phyloP scores from a whole-genome alignment of 2,113 vertebrate genomes.

The Microcebus ravelobensis region DNA sequence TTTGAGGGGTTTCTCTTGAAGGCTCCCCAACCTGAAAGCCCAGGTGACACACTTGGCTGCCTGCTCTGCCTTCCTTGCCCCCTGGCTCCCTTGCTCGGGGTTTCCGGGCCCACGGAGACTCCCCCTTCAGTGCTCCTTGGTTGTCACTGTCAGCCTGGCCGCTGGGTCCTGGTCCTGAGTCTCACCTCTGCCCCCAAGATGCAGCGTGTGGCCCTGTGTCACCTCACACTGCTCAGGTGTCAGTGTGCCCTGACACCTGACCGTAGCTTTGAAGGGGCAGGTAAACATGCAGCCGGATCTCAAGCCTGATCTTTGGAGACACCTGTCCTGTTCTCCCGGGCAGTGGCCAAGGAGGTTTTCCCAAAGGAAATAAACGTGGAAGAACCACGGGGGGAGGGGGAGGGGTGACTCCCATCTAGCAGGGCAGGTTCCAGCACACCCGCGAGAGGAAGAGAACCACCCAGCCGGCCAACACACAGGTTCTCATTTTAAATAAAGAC shows the following conservation, averaged over 20 bases:
- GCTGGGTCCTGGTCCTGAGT: not conserved
- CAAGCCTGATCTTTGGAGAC: not conserved
- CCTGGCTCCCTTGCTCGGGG: not conserved
- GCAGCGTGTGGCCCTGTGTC: not conserved
- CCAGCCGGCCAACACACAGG: not conserved
- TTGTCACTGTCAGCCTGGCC: not conserved
- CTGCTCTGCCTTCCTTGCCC: not conserved
- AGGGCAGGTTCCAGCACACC: not conserved
- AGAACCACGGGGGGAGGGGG: not conserved
- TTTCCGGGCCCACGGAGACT: not conserved
- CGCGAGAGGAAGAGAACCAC: not conserved
- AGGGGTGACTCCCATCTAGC: no score
- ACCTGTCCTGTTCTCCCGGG: not conserved
- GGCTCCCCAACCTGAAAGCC: no score
- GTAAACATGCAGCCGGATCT: not conserved
- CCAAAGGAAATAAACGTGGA: not conserved
- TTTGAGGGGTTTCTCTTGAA: not conserved
- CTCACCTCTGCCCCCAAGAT: not conserved
- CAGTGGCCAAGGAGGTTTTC: not conserved
- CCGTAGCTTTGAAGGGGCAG: not conserved
- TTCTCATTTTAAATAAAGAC: not conserved
- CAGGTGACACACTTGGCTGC: not conserved
- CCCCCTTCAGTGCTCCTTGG: not conserved
- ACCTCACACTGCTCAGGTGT: not conserved
- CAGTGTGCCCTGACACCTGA: not conserved